Base-by-base conservation (phyloP, 1,140 invertebrate genomes). In the Drosophila trapezifrons region DNA sequence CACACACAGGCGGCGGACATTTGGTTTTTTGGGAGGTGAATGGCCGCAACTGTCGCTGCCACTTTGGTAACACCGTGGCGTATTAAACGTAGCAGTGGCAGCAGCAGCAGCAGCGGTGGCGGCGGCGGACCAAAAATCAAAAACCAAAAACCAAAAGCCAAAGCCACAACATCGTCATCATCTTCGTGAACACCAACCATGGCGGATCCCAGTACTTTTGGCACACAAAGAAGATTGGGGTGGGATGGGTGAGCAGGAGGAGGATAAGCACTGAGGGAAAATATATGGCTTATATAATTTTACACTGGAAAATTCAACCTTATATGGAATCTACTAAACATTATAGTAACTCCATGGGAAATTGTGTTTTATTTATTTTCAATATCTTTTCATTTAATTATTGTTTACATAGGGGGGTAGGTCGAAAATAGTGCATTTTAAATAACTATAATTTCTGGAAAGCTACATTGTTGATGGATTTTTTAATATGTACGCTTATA, bases 1-100 rank as follows among this genome's bases (percentile, higher is more conserved):
- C 49, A 62, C 72, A 62, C 27, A 77, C 73, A 29, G 27, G 37
- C 66, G 51, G 20, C 75, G 82, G 60, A 65, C 79, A 67, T 77
- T 70, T 69, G 59, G 55, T 81, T 81, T 83, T 87, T 87, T 89
- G 84, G 84, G 80, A 89, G 84, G 84, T 89, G 85, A 89, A 89
- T 84, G 84, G 80, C 85, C 84, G 84, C 84, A 89, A 89, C 84
- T 89, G 84, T 89, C 85, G 84, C 78, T 86, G 83, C 83, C 83
- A 86, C 83, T 87, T 87, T 87, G 83, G 83, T 87, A 87, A 74
- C 79, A 87, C 83, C 84, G 80, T 80, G 84, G 79, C 83, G 83
- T 80, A 87, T 87, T 83, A 83, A 87, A 83, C 71, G 83, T 79
- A 87, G 83, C 79, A 84, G 76, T 73, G 63, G 60, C 60, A 13